A percentile compares a stretch with the other conserved stretches of the same genome.
Conservation (phyloP, 2,888 invertebrate species). For the Resseliella maxima region DNA sequence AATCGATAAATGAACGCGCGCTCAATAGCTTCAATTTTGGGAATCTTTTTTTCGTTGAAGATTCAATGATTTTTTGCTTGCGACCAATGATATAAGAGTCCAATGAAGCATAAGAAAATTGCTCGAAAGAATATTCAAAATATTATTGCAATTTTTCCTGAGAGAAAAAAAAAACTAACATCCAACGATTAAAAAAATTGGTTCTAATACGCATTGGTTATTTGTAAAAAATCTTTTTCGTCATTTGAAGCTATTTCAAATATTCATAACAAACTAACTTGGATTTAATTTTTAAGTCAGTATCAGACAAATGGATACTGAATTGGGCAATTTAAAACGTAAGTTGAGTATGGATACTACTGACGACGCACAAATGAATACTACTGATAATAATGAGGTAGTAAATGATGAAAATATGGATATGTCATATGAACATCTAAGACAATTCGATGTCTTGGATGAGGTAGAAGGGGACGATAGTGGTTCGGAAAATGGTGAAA, state of each 20-base stretch:
- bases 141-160: neutral
- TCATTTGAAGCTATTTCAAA: neutral
- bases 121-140: too few species aligned
- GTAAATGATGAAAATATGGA: neutral
- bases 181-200: conserved; percentile 64
- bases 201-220: conserved; percentile 68
- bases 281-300: too few species aligned
- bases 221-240: conserved; percentile 64
- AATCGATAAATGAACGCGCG: conserved; percentile 15
- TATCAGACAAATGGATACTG: neutral
- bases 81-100: conserved; percentile 55
- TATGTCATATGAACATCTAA: conserved; percentile 61
- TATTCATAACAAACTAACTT: neutral
- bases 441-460: conserved; percentile 76
- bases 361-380: neutral
- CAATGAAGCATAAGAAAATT: neutral
- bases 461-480: conserved; percentile 71
- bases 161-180: neutral
- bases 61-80: conserved; percentile 53
- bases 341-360: neutral
- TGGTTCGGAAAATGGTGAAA: conserved; percentile 63
- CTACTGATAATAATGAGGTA: neutral
- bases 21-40: neutral
- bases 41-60: neutral
- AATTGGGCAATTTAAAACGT: neutral